Conservation (phyloP, 2,113 vertebrate species). For the Entelurus aequoreus region DNA sequence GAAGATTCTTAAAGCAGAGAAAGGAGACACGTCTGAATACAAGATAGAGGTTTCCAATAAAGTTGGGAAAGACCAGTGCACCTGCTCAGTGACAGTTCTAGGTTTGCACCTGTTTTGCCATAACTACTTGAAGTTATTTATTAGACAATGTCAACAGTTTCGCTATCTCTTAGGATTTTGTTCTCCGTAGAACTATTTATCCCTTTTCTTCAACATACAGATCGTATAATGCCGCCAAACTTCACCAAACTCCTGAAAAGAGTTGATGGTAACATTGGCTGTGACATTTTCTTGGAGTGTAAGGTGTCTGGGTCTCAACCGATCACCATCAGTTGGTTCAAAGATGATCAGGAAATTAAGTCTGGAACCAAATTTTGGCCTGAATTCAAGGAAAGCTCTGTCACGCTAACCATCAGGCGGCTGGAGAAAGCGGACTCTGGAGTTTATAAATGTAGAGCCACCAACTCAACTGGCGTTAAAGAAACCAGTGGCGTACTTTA, state of each 20-base stretch:
- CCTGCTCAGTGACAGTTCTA: slow-evolving; percentile 86
- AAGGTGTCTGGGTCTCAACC: slow-evolving; percentile 93
- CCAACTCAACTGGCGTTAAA: slow-evolving; percentile 88
- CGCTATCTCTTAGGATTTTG: not conserved
- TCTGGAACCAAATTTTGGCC: slow-evolving; percentile 77
- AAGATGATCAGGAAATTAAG: slow-evolving; percentile 81
- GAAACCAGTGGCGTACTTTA: slow-evolving; percentile 87
- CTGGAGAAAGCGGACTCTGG: slow-evolving; percentile 84
- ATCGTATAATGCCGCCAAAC: slow-evolving; percentile 89
- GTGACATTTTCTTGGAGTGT: slow-evolving; percentile 80
- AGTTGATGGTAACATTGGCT: slow-evolving; percentile 77
- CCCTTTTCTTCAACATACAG: slow-evolving; percentile 76
- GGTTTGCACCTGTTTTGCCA: slow-evolving; percentile 73
- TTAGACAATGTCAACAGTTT: not conserved
- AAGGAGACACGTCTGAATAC: slow-evolving; percentile 87
- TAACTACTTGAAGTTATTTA: not conserved
- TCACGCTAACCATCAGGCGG: slow-evolving; percentile 76
- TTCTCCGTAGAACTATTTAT: slow-evolving; percentile 6
- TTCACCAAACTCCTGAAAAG: slow-evolving; percentile 91
- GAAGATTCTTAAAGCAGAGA: slow-evolving; percentile 88
- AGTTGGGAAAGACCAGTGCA: slow-evolving; percentile 88
- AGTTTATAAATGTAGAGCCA: slow-evolving; percentile 88
- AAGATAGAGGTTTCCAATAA: slow-evolving; percentile 91
- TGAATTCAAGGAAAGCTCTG: slow-evolving; percentile 84
- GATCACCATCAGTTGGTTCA: slow-evolving; percentile 90